Percentiles rank a stretch among this genome's conserved stretches.
These are phyloP conservation scores for Coptodon rendalli DNA, from an alignment of 2,113 vertebrate species.

Conservation along the genomic window DNA sequence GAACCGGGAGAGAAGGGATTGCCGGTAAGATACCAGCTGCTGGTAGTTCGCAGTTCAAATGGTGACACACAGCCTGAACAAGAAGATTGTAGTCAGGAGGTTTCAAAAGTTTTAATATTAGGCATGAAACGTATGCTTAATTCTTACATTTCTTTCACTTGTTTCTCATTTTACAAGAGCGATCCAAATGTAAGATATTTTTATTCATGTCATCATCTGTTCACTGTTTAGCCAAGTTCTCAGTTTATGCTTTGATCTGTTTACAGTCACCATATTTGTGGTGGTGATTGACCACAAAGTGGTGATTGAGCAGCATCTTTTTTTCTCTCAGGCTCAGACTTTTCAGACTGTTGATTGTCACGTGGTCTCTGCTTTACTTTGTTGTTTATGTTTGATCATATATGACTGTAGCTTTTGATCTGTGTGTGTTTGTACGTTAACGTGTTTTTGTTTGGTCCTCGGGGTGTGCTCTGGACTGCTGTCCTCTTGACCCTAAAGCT, in stretches of 20 bases:
- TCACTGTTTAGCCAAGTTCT: neutral
- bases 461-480: conserved; percentile 72
- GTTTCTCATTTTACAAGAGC: conserved; percentile 60
- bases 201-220: conserved; percentile 24
- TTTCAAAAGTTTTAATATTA: neutral
- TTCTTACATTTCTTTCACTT: conserved; percentile 47
- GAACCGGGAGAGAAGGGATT: conserved; percentile 86
- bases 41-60: neutral
- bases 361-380: neutral
- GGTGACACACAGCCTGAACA: neutral
- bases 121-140: conserved; percentile 40
- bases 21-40: conserved; percentile 80
- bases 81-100: neutral
- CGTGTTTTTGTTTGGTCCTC: conserved; percentile 53
- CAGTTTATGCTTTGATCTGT: neutral
- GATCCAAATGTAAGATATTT: conserved; percentile 68
- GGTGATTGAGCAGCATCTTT: neutral
- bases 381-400: neutral
- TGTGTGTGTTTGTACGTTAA: conserved; percentile 31
- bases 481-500: conserved; percentile 70
- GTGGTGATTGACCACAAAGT: neutral
- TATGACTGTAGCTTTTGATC: conserved; percentile 3
- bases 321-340: conserved; percentile 12
- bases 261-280: neutral
- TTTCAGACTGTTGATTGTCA: neutral